Percentiles rank a stretch among this genome's conserved stretches.
These are phyloP conservation scores for Nesospiza acunhae DNA, from an alignment of 2,113 vertebrate genomes.

Conservation along the genomic window DNA sequence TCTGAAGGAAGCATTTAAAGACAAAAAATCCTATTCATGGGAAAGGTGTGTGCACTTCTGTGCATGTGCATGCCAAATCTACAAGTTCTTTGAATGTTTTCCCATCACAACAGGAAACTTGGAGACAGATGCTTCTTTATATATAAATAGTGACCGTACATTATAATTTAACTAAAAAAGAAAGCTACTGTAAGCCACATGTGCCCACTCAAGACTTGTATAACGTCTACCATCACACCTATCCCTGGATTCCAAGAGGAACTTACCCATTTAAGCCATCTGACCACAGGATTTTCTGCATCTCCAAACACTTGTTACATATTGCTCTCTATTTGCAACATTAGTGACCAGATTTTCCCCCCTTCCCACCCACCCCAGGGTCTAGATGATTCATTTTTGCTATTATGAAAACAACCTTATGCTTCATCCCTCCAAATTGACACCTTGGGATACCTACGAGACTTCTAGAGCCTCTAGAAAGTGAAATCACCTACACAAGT, in stretches of 20 bases:
- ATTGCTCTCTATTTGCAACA: background rate
- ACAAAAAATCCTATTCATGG: background rate
- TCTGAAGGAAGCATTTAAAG: background rate
- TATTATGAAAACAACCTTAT: background rate
- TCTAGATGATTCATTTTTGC: background rate
- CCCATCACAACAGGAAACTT: background rate
- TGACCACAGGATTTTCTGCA: background rate
- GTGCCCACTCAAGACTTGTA: background rate
- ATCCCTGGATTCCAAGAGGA: background rate
- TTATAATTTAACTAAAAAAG: constrained; percentile 42
- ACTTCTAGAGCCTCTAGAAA: background rate
- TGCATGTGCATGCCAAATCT: background rate
- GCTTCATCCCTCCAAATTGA: fast-evolving
- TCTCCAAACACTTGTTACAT: background rate
- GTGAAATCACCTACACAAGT: fast-evolving
- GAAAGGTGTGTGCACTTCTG: background rate
- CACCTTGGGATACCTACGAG: background rate
- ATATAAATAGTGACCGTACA: background rate
- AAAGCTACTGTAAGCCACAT: background rate
- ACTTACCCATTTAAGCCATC: background rate
- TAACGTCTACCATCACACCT: background rate
- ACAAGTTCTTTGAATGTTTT: background rate
- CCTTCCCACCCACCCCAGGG: fast-evolving
- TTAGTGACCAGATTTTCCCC: background rate
- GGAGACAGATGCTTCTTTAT: background rate